Percentiles rank a stretch among this genome's conserved stretches.
Conservation (phyloP, 2,113 vertebrate genomes). For the Labeo catla region DNA sequence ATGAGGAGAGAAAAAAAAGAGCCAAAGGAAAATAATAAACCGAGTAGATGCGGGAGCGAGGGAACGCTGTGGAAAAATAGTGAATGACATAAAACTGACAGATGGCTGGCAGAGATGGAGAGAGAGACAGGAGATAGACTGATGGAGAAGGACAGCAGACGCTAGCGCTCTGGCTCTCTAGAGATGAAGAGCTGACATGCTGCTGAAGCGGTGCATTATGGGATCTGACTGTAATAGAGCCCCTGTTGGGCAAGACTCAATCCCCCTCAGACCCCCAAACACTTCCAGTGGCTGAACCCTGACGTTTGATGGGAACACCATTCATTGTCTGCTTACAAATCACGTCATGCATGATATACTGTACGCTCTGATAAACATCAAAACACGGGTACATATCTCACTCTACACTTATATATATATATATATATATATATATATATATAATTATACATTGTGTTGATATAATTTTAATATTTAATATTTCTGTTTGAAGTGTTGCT, state of each 20-base stretch:
- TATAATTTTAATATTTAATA: no score
- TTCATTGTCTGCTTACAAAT: neutral
- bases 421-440: no score
- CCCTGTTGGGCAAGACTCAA: neutral
- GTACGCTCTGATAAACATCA: neutral
- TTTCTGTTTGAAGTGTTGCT: no score
- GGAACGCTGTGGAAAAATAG: slow-evolving; percentile 15
- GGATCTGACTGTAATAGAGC: slow-evolving; percentile 58
- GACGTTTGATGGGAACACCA: neutral
- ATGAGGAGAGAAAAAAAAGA: neutral
- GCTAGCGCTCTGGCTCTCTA: slow-evolving; percentile 29
- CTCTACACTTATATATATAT: no score
- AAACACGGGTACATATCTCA: neutral
- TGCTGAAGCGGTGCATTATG: slow-evolving; percentile 64
- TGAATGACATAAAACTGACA: slow-evolving; percentile 30
- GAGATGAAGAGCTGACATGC: slow-evolving; percentile 59
- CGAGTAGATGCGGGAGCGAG: slow-evolving; percentile 8
- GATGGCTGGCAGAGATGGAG: slow-evolving; percentile 22
- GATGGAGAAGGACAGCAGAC: slow-evolving; percentile 21
- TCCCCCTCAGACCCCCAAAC: neutral
- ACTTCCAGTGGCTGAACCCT: neutral
- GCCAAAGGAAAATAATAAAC: slow-evolving; percentile 20
- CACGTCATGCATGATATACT: neutral
- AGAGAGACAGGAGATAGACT: slow-evolving; percentile 7
- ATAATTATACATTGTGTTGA: no score